Evolutionary conservation across 2,888 invertebrate genomes (phyloP).

Genomic region (Ochlodes sylvanus): DNA sequence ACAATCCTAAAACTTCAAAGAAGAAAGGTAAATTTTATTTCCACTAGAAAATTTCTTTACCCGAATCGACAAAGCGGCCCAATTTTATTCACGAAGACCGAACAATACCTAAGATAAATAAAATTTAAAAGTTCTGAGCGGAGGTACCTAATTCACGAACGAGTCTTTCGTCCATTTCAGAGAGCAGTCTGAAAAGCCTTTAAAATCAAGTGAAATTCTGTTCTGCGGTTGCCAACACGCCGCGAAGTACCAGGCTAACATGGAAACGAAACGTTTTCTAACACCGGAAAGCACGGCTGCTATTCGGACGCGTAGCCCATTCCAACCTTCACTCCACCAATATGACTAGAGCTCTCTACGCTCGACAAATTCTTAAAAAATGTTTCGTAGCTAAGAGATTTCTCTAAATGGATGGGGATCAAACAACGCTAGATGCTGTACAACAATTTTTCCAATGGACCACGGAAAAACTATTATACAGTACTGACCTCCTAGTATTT

Average conservation of each 20-base stretch:
- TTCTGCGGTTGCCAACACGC: conserved; percentile 46
- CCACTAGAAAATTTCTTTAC: conserved; percentile 17
- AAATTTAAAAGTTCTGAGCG: conserved; percentile 26
- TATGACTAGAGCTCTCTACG: conserved; percentile 44
- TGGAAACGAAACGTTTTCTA: conserved; percentile 56
- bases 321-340: conserved; percentile 48
- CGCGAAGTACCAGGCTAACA: conserved; percentile 54
- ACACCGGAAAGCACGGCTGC: conserved; percentile 55
- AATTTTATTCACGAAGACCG: conserved; percentile 20
- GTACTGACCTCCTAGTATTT: conserved; percentile 50
- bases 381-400: neutral
- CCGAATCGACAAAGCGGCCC: conserved; percentile 25
- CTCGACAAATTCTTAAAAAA: conserved; percentile 19
- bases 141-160: conserved; percentile 14
- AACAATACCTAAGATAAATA: conserved; percentile 32
- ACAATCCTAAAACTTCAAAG: conserved; percentile 3
- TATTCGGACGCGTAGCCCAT: conserved; percentile 55
- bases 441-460: conserved; percentile 50
- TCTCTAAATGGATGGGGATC: conserved; percentile 38
- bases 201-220: conserved; percentile 46
- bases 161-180: conserved; percentile 22
- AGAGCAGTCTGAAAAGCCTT: conserved; percentile 21
- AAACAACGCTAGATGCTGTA: conserved; percentile 43
- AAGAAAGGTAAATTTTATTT: conserved; percentile 21
- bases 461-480: conserved; percentile 51